These are phyloP conservation scores for Gnathonemus echidnorhynchus DNA, from an alignment of 2,113 vertebrate genomes.

Conservation along the genomic window DNA sequence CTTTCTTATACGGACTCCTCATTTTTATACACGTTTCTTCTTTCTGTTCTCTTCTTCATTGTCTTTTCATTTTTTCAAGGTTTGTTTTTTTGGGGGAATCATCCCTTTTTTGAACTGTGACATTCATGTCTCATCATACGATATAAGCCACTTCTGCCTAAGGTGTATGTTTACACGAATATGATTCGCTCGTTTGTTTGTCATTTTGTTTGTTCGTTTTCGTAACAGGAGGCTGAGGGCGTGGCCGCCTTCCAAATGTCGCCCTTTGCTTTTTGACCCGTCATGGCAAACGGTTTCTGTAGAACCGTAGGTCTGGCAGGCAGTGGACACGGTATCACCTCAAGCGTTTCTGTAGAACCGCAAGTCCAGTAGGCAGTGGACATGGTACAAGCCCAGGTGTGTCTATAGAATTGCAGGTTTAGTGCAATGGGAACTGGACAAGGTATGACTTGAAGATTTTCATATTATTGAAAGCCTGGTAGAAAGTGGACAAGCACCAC, in stretches of 20 bases:
- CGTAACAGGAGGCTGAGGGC: slow-evolving; percentile 44
- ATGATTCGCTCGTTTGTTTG: slow-evolving; percentile 56
- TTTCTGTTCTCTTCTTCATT: slow-evolving; percentile 44
- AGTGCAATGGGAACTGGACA: background rate
- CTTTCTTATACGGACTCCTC: slow-evolving; percentile 79
- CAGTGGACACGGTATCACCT: background rate
- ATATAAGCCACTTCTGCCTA: slow-evolving; percentile 68
- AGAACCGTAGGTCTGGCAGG: background rate
- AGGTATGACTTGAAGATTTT: background rate
- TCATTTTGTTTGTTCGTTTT: slow-evolving; percentile 29
- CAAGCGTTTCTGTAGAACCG: background rate
- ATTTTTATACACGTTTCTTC: slow-evolving; percentile 67
- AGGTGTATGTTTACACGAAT: slow-evolving; percentile 72
- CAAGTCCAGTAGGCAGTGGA: background rate
- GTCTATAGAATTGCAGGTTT: background rate
- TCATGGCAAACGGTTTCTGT: background rate
- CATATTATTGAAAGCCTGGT: background rate
- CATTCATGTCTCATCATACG: slow-evolving; percentile 55
- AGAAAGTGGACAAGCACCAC: background rate
- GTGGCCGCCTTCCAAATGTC: slow-evolving; percentile 35
- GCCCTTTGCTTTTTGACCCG: background rate
- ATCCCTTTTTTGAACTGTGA: slow-evolving; percentile 54
- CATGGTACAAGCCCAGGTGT: background rate
- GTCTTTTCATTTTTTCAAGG: slow-evolving; percentile 38
- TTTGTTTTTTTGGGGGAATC: slow-evolving; percentile 46